phyloP scores from a whole-genome alignment of 2,797 vertebrate genomes.

The Scomberomorus guttatus region DNA sequence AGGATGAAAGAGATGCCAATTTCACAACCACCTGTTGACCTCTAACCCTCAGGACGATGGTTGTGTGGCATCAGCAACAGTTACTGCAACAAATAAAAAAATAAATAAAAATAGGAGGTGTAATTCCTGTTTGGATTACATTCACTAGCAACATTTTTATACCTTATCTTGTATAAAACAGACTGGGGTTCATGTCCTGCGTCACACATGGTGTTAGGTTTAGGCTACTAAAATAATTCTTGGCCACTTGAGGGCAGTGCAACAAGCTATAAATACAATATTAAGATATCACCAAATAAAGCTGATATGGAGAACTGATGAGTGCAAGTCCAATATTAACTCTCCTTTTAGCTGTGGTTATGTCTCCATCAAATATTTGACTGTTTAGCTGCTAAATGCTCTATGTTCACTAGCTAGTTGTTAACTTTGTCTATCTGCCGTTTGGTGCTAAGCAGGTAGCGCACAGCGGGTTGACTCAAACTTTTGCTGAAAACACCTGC shows the following conservation, averaged over 20 bases:
- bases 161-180: slow-evolving; percentile 4
- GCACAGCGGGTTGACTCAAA: too few relatives aligned
- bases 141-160: neutral
- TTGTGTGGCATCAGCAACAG: neutral
- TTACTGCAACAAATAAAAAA: neutral
- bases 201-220: neutral
- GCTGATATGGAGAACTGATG: too few relatives aligned
- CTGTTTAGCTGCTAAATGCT: too few relatives aligned
- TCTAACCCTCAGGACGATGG: neutral
- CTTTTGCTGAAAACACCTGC: too few relatives aligned
- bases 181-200: neutral
- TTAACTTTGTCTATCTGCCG: neutral
- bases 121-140: neutral
- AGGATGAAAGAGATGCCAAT: slow-evolving; percentile 6
- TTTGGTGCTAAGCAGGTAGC: neutral
- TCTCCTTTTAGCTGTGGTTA: too few relatives aligned
- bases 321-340: too few relatives aligned
- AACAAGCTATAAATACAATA: too few relatives aligned
- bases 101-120: too few relatives aligned
- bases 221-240: neutral
- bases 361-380: too few relatives aligned
- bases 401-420: too few relatives aligned
- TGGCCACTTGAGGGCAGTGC: too few relatives aligned
- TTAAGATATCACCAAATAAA: too few relatives aligned
- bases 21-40: neutral